Percentiles rank a stretch among this genome's conserved stretches.
Evolutionary conservation across 1,140 invertebrate genomes (phyloP).

Genomic region (Pseudomyrmex pallidus): DNA sequence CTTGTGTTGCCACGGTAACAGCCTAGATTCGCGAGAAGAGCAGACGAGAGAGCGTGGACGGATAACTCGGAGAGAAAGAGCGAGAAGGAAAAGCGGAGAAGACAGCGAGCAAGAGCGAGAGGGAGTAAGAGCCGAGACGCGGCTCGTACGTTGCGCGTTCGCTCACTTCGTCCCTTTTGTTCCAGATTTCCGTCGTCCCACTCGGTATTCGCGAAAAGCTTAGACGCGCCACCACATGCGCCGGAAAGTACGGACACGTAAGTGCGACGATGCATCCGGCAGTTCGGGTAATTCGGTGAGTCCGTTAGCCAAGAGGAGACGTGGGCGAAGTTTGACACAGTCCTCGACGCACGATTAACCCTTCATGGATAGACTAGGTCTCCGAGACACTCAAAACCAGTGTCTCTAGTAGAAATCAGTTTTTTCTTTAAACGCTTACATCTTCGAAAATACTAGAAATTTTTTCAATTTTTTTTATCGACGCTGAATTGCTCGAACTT

Average conservation of each 20-base stretch:
- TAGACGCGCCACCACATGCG: background rate
- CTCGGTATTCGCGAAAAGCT: background rate
- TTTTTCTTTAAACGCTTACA: no score
- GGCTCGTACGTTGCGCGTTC: constrained; percentile 28
- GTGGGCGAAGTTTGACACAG: constrained; percentile 8
- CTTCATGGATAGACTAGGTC: background rate
- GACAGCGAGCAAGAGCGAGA: background rate
- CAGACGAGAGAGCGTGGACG: constrained; percentile 27
- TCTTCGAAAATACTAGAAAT: no score
- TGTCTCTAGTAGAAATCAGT: no score
- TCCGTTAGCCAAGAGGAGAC: background rate
- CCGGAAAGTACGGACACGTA: constrained; percentile 9
- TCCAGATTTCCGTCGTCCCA: constrained; percentile 46
- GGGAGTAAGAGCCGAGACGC: background rate
- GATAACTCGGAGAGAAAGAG: constrained; percentile 8
- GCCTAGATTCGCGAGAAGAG: constrained; percentile 72
- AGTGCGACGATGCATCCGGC: background rate
- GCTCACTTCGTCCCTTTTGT: constrained; percentile 52
- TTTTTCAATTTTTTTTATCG: no score
- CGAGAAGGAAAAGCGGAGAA: constrained; percentile 10
- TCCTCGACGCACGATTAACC: constrained; percentile 27
- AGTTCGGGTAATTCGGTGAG: constrained; percentile 28
- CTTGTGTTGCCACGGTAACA: constrained; percentile 76
- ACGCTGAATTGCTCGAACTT: no score
- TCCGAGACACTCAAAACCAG: no score